These are phyloP conservation scores for Tychaedon coryphoeus DNA, from an alignment of 2,113 vertebrate species.

Conservation along the genomic window DNA sequence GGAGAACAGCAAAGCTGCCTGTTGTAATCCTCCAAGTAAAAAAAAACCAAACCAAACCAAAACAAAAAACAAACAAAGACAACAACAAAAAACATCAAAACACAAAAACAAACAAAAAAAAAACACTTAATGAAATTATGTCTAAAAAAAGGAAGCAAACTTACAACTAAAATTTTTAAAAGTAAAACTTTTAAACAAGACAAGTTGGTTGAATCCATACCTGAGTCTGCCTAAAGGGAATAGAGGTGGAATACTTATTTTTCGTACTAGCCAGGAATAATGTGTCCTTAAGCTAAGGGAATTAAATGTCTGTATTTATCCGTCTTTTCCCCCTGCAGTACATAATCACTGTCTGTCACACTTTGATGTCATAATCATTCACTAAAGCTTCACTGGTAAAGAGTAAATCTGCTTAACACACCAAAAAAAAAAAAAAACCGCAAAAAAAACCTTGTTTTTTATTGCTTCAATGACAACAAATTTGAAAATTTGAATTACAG, in stretches of 20 bases:
- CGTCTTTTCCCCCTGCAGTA: conserved; percentile 58
- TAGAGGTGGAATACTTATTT: conserved; percentile 36
- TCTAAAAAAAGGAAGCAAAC: background rate
- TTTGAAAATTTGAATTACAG: conserved; percentile 61
- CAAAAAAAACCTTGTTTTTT: background rate
- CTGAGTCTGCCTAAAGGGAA: conserved; percentile 30
- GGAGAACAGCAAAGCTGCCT: background rate
- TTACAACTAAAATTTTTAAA: conserved; percentile 2
- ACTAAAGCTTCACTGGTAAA: conserved; percentile 64
- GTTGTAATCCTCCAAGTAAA: background rate
- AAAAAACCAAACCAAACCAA: background rate
- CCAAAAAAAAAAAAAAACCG: background rate
- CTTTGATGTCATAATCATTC: conserved; percentile 82
- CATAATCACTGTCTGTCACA: conserved; percentile 77
- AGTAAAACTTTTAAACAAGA: conserved; percentile 9
- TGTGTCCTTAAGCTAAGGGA: conserved; percentile 65
- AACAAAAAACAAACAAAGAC: background rate
- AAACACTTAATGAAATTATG: background rate
- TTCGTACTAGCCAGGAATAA: conserved; percentile 56
- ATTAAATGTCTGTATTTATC: conserved; percentile 74
- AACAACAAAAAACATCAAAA: too few relatives aligned
- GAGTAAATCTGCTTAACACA: conserved; percentile 75
- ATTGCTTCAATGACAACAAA: conserved; percentile 30
- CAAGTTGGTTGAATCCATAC: background rate
- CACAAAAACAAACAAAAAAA: background rate